phyloP scores from a whole-genome alignment of 2,113 vertebrate genomes.

The Rhombomys opimus region DNA sequence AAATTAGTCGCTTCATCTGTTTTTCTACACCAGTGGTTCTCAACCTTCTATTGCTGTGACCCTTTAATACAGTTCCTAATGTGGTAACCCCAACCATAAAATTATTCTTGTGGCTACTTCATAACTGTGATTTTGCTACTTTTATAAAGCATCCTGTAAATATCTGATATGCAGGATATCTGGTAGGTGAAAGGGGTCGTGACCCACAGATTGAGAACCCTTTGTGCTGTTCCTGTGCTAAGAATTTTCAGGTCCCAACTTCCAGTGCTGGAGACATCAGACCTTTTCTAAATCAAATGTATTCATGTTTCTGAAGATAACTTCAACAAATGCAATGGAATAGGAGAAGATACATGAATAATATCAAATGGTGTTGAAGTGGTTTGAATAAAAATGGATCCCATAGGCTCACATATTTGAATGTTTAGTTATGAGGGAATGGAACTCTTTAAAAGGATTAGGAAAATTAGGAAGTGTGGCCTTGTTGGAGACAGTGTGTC shows the following conservation, averaged over 20 bases:
- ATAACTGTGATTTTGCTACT: not conserved
- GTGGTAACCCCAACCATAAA: not conserved
- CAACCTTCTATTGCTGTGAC: not conserved
- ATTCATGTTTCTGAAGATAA: not conserved
- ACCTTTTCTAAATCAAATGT: not conserved
- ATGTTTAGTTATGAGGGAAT: not conserved
- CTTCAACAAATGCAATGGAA: not conserved
- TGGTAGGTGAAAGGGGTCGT: not conserved
- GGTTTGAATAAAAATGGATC: not conserved
- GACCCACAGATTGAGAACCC: not conserved
- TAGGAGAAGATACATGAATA: too few species aligned
- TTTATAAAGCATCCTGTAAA: not conserved
- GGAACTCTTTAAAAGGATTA: not conserved
- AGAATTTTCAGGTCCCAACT: not conserved
- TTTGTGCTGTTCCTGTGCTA: not conserved
- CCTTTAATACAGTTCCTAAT: not conserved
- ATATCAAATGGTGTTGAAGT: not conserved
- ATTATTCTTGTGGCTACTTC: not conserved
- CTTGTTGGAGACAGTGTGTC: not conserved
- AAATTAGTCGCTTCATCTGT: fast-evolving
- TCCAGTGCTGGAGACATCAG: not conserved
- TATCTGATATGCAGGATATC: not conserved
- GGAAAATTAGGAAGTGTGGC: not conserved
- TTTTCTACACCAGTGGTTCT: not conserved
- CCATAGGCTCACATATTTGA: not conserved